Conservation (phyloP, 37 sponge, comb jelly and placozoan species). For the Axinella damicornis region DNA sequence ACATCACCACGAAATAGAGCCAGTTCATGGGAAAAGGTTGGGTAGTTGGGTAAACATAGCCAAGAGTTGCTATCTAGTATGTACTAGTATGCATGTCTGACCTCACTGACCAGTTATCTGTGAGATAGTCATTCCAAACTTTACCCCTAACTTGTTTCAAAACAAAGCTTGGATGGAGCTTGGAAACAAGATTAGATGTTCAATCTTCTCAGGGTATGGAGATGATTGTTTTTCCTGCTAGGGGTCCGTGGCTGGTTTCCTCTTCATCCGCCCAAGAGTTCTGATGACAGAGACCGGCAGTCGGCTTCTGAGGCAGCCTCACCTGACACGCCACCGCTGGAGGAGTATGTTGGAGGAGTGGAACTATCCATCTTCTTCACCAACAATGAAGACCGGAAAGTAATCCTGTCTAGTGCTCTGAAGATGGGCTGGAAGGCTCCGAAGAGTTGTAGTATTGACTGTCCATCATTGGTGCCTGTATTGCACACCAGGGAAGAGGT, state of each 20-base stretch:
- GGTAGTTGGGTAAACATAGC: too few relatives aligned
- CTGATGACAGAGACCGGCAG: neutral
- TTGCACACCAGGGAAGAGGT: neutral
- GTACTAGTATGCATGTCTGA: too few relatives aligned
- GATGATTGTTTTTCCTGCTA: neutral
- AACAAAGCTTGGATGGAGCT: too few relatives aligned
- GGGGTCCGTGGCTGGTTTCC: conserved; percentile 79
- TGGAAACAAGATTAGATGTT: too few relatives aligned
- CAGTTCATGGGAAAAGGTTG: too few relatives aligned
- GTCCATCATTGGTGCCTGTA: neutral
- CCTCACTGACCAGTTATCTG: too few relatives aligned
- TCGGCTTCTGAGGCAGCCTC: neutral
- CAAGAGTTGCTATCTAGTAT: too few relatives aligned
- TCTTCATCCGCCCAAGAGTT: neutral
- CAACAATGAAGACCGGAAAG: conserved; percentile 38
- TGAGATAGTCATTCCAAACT: too few relatives aligned
- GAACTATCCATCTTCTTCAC: conserved; percentile 67
- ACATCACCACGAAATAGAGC: too few relatives aligned
- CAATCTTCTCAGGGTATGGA: too few relatives aligned
- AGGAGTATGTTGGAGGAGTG: conserved; percentile 62
- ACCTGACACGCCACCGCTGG: neutral
- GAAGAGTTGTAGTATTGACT: neutral
- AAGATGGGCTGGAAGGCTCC: conserved; percentile 50
- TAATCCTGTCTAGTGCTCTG: conserved; percentile 33
- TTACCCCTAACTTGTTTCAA: too few relatives aligned